Conservation (phyloP, 2,113 vertebrate genomes). For the Chroicocephalus ridibundus region DNA sequence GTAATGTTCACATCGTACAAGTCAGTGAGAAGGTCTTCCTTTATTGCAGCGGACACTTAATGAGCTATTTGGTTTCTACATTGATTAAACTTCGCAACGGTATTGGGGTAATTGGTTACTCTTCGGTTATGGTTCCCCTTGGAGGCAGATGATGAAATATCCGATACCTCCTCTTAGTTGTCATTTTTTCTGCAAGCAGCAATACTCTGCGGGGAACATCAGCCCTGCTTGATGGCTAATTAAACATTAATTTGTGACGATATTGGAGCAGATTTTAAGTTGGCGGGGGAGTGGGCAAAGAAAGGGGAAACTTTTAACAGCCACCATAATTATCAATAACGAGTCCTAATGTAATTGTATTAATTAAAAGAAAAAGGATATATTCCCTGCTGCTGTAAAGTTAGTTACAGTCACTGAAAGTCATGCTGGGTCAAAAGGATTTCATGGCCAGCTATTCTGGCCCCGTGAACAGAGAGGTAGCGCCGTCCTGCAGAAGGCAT, state of each 20-base stretch:
- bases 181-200: slow-evolving; percentile 8
- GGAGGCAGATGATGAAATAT: slow-evolving; percentile 1
- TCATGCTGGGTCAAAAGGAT: neutral
- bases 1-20: neutral
- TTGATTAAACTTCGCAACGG: neutral
- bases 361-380: slow-evolving; percentile 31
- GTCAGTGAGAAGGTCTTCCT: neutral
- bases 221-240: slow-evolving; percentile 56
- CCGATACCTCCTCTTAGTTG: neutral
- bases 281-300: neutral
- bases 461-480: neutral
- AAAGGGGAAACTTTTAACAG: slow-evolving; percentile 34
- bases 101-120: slow-evolving; percentile 1
- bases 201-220: neutral
- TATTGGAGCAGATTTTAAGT: slow-evolving; percentile 50
- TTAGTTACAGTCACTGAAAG: neutral
- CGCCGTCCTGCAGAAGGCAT: neutral
- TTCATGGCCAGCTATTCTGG: neutral
- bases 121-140: neutral
- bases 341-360: slow-evolving; percentile 46
- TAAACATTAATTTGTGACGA: slow-evolving; percentile 45
- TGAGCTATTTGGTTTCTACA: neutral
- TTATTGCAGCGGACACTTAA: neutral
- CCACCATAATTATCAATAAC: slow-evolving; percentile 54
- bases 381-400: slow-evolving; percentile 11